A percentile compares a stretch with the other conserved stretches of the same genome.
Conservation (phyloP, 2,797 vertebrate species). For the Catharus ustulatus region DNA sequence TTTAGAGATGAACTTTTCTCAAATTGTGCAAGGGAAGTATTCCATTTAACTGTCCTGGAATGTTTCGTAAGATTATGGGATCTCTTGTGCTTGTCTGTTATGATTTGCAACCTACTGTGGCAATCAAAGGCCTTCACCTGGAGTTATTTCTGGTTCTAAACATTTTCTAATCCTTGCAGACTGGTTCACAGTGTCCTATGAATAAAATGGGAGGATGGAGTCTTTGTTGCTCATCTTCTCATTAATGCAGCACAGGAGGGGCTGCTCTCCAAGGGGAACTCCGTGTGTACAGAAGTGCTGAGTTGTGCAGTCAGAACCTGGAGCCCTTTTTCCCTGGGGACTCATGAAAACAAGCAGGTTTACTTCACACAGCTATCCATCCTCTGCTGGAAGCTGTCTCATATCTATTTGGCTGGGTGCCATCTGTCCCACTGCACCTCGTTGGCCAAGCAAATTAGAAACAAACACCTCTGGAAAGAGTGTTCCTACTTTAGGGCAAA, state of each 20-base stretch:
- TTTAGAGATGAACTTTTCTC: conserved; percentile 44
- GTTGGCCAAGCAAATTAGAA: neutral
- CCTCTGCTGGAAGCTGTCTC: neutral
- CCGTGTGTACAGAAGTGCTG: neutral
- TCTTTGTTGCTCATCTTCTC: neutral
- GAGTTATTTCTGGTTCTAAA: neutral
- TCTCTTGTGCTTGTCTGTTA: neutral
- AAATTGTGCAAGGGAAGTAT: conserved; percentile 43
- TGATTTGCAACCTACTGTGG: neutral
- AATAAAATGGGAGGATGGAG: neutral
- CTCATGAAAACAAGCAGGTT: neutral
- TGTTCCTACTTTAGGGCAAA: neutral
- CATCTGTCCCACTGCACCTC: neutral
- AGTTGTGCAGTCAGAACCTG: neutral
- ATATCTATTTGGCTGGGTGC: neutral
- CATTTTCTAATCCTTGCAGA: neutral
- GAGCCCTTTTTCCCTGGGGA: neutral
- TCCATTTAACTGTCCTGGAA: conserved; percentile 28
- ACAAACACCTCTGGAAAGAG: neutral
- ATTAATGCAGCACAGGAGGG: neutral
- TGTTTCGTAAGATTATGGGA: neutral
- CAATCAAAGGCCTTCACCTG: neutral
- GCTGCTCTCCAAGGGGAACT: neutral
- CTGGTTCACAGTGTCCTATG: neutral
- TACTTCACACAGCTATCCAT: neutral